These are phyloP conservation scores for Ceratina calcarata DNA, from an alignment of 1,140 invertebrate species.

Conservation along the genomic window DNA sequence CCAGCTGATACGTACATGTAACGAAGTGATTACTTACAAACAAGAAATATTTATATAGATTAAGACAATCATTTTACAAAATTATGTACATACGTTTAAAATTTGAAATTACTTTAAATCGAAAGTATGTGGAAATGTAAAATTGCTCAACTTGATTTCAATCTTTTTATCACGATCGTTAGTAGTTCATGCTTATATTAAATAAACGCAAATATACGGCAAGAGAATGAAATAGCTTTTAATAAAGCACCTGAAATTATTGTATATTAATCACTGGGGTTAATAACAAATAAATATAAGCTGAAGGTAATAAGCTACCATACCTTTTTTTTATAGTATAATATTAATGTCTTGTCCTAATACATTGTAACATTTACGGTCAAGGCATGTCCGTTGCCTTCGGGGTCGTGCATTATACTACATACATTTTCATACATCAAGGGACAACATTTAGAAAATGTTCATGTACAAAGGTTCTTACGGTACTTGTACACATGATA, in stretches of 20 bases:
- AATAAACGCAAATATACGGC: conserved; percentile 23
- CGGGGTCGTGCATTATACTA: conserved; percentile 26
- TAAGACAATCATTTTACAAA: conserved; percentile 32
- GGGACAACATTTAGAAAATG: conserved; percentile 44
- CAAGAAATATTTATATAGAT: conserved; percentile 20
- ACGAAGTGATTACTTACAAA: conserved; percentile 23
- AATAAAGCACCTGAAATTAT: conserved; percentile 29
- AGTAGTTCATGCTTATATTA: conserved; percentile 22
- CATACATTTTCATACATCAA: conserved; percentile 49
- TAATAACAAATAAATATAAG: conserved; percentile 41
- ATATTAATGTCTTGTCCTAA: conserved; percentile 14
- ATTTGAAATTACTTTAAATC: background rate
- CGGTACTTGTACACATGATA: conserved; percentile 19
- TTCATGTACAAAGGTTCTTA: conserved; percentile 46
- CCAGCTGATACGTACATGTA: conserved; percentile 17
- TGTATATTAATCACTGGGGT: conserved; percentile 5
- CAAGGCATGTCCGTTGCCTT: conserved; percentile 28
- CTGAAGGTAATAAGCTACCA: conserved; percentile 14
- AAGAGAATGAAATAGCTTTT: conserved; percentile 31
- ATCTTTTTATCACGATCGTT: conserved; percentile 12
- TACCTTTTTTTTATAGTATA: background rate
- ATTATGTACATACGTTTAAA: conserved; percentile 29
- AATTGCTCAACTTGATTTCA: conserved; percentile 10
- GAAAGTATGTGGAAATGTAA: background rate
- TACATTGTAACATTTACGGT: conserved; percentile 12